Evolutionary conservation across 2,113 vertebrate species (phyloP).

Genomic region (Leiothrix lutea): DNA sequence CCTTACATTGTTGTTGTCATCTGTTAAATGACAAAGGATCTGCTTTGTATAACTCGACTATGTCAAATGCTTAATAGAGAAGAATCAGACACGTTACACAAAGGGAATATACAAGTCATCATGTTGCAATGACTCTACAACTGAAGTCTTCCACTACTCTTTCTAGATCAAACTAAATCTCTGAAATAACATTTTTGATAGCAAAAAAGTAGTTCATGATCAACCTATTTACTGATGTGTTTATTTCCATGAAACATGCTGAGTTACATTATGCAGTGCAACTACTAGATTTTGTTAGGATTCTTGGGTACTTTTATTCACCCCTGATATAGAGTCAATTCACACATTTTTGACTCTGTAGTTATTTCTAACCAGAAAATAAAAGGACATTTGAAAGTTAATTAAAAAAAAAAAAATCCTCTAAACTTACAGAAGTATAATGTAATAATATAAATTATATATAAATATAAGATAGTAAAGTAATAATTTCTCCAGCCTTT

Average conservation of each 20-base stretch:
- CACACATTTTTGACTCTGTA: neutral
- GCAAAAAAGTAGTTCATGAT: neutral
- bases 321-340: neutral
- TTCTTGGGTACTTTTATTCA: neutral
- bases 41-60: neutral
- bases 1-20: neutral
- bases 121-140: neutral
- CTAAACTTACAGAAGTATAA: neutral
- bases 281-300: neutral
- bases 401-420: too few relatives aligned
- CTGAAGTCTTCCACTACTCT: neutral
- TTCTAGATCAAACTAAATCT: neutral
- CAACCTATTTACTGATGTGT: neutral
- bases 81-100: neutral
- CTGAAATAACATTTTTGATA: neutral
- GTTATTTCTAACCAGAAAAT: neutral
- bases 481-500: neutral
- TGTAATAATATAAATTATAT: neutral
- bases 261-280: neutral
- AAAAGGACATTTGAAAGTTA: neutral
- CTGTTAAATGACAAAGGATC: neutral
- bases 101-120: neutral
- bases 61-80: neutral
- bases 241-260: neutral
- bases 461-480: neutral